A percentile compares a stretch with the other conserved stretches of the same genome.
Conservation (phyloP, 2,888 invertebrate species). For the Drosophila falleni region DNA sequence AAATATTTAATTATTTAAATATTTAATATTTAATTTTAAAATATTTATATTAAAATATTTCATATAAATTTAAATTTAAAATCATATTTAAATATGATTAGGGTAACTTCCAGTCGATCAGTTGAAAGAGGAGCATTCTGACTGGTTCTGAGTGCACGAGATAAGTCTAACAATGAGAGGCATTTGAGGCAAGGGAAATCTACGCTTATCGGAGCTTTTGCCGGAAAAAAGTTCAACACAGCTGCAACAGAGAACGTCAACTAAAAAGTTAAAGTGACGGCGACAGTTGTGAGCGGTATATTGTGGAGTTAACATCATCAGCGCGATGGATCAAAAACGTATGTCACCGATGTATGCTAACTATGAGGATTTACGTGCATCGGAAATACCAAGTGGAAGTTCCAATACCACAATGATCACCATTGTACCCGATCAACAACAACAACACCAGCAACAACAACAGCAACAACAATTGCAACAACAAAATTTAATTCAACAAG, state of each 20-base stretch:
- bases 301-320: background rate
- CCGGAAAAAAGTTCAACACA: background rate
- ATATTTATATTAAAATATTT: too few relatives aligned
- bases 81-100: too few relatives aligned
- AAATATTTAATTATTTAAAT: too few relatives aligned
- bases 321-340: conserved; percentile 38
- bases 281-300: conserved; percentile 19
- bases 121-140: background rate
- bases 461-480: conserved; percentile 24
- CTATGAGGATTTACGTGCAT: conserved; percentile 58
- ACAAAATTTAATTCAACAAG: background rate
- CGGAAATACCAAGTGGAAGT: conserved; percentile 40
- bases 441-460: background rate
- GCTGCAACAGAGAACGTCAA: background rate
- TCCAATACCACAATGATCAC: conserved; percentile 44
- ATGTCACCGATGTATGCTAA: conserved; percentile 59
- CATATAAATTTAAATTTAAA: too few relatives aligned
- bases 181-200: background rate
- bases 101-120: background rate
- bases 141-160: conserved; percentile 1
- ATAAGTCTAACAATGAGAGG: conserved; percentile 10
- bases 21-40: too few relatives aligned
- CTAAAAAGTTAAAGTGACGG: background rate
- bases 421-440: conserved; percentile 18
- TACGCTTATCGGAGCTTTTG: conserved; percentile 35